Evolutionary conservation across 2,888 invertebrate genomes (phyloP), one percentile per base, ranked within the genome.

Genomic region (Chymomyza caudatula): DNA sequence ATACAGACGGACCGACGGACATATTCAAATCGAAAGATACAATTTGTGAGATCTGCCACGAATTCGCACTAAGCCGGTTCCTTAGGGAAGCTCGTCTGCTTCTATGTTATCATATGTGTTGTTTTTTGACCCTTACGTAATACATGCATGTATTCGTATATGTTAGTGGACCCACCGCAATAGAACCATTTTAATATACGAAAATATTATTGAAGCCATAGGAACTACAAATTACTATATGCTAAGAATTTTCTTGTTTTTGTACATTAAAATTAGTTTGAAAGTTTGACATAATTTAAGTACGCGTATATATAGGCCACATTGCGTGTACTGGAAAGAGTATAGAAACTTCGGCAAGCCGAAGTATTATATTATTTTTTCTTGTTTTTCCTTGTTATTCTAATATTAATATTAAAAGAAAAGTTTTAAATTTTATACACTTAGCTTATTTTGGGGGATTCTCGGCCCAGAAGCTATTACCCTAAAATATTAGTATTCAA

Each of bases 361-460:
- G 54, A 29, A 19, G 54, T 43, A n/a, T 20, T 20, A 47, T 47
- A 13, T 59, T 51, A n/a, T 60, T 63, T 60, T 54, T 67, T 42
- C 29, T 51, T 62, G 55, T 65, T 47, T 54, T 71, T 60, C 67
- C 69, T 74, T 74, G 61, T 47, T 47, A 65, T 53, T 71, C n/a
- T 22, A 52, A 37, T 29, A 54, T 54, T 54, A 54, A 54, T n/a
- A 52, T 4, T 20, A 52, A 52, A 19, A 52, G 6, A 22, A 52
- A 47, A 47, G n/a, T 44, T 44, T 44, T 47, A 17, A 37, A 17
- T 47, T 47, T 15, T 15, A 19, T 17, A 8, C 15, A 19, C 47
- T 47, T 19, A 47, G n/a, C n/a, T n/a, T n/a, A n/a, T n/a, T n/a
- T 47, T 47, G 6, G 5, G 47, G 17, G 4, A 17, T 17, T 15